Evolutionary conservation across 1,140 invertebrate species (phyloP).

Genomic region (Dryas iulia): DNA sequence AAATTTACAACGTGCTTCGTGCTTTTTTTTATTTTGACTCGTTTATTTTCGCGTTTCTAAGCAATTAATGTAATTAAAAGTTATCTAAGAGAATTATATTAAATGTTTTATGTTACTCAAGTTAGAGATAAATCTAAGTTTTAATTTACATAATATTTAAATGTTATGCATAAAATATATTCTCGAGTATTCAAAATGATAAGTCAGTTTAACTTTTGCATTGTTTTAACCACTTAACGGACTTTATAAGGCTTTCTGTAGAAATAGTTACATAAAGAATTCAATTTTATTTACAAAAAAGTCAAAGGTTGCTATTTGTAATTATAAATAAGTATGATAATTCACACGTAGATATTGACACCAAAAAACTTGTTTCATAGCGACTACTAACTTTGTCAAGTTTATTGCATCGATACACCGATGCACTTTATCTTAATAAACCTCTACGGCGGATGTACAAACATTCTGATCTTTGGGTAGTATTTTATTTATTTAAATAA

Average conservation of each 20-base stretch:
- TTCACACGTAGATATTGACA: background rate
- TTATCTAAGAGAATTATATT: no score
- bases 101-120: no score
- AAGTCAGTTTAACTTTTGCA: background rate
- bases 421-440: no score
- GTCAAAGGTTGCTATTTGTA: background rate
- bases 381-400: background rate
- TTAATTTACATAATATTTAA: background rate
- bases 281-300: background rate
- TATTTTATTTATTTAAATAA: no score
- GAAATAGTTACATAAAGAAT: background rate
- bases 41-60: background rate
- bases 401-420: no score
- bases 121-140: no score
- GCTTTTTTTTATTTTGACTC: background rate
- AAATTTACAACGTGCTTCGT: background rate
- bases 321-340: background rate
- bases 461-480: no score
- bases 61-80: no score
- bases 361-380: background rate
- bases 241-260: no score
- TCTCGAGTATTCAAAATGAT: background rate
- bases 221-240: background rate
- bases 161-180: background rate
- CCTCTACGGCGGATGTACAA: no score